Evolutionary conservation across 2,797 vertebrate species (phyloP), one percentile per base, ranked within the genome.

Genomic region (Erpetoichthys calabaricus): DNA sequence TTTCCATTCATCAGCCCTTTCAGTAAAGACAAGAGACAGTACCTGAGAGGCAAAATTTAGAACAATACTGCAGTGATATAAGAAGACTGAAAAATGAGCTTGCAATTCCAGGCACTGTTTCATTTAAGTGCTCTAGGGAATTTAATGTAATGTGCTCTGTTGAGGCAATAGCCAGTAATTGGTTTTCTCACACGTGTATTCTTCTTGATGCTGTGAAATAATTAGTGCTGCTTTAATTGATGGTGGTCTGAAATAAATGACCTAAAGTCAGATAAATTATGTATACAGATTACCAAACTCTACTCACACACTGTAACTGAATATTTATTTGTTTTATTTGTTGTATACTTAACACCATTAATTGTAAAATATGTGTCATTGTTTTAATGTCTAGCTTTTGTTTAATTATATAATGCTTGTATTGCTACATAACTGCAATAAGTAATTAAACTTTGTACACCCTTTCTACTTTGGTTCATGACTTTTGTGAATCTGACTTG

Each of bases 171-270:
- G 57, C 47, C 45, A 54, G 54, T 66, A 66, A 68, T 63, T 66
- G 64, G 63, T 50, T 56, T 65, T 60, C 47, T 56, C 53, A 56
- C 55, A 56, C 41, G 56, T 60, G 50, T 45, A 6, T 8, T 60
- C 57, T 58, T 55, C 52, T 56, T 58, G 45, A 47, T 56, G 57
- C 59, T 55, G 45, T 47, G 64, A 57, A 64, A 66, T 65, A 65
- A 64, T 65, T 63, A 58, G 56, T n/a, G n/a, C 45, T 55, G 50
- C 57, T 63, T 57, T 56, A 51, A 62, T 65, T 63, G 60, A 59
- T 59, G 64, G 45, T 62, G 62, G 55, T 59, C 9, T 51, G 60
- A 59, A 61, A 51, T 59, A 66, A 61, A 61, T 55, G 43, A 47
- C 51, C 59, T 44, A 42, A 45, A 54, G 51, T 43, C 53, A 57